Evolutionary conservation across 1,140 invertebrate genomes (phyloP), one percentile per base, ranked within the genome.

Genomic region (Drosophila repletoides): DNA sequence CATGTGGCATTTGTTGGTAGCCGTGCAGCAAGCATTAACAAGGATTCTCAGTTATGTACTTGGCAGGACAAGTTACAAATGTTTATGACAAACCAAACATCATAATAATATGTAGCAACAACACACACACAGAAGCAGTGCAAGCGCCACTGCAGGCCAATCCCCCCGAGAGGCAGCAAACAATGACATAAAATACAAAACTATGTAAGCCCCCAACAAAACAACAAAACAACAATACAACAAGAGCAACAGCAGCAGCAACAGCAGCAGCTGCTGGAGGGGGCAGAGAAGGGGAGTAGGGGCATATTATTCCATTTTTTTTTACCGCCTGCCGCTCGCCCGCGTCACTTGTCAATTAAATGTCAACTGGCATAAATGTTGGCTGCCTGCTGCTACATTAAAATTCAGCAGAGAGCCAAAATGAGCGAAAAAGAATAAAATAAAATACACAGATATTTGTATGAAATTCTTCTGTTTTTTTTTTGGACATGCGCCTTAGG

Each of bases 51-150:
- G 40, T 17, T 51, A 41, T 22, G 56, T 24, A 67, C 55, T 60
- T 63, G 68, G 28, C 38, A 55, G 66, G 48, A 72, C 75, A 80
- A 72, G 80, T 73, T 87, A 86, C 81, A 86, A 86, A 86, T 86
- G 81, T 86, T 86, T 86, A 86, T 86, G 80, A 86, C 80, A 86
- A 84, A 80, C 80, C 75, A 84, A 86, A 87, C 80, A 86, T 69
- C 75, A 76, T 86, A 86, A 86, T 80, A 86, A 86, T 72, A 74
- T 86, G 80, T 76, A 76, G 65, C 72, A 86, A 66, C 41, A 28
- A 28, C 12, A 15, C 45, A 36, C 31, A 51, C 14, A 22, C 31
- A 51, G 40, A 19, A 56, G 60, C 71, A 79, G 52, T 80, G 76
- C 80, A 80, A 48, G 26, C 36, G 17, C n/a, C n/a, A 61, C 36